Conservation (phyloP, 2,797 vertebrate genomes). For the Onychomys arenicola region DNA sequence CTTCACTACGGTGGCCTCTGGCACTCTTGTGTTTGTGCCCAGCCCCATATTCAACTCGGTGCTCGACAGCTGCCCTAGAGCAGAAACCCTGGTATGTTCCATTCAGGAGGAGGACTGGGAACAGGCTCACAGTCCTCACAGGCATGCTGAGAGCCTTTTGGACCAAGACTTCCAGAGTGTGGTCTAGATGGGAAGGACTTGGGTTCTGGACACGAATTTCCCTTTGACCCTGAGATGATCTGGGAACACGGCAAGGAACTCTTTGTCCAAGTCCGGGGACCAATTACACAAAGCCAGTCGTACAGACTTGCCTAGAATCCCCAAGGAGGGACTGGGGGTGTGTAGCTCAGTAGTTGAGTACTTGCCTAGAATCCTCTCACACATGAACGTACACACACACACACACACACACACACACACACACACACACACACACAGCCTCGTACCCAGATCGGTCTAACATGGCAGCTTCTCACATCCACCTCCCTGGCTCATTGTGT, state of each 20-base stretch:
- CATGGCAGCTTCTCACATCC: background rate
- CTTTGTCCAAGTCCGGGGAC: background rate
- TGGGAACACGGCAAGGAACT: background rate
- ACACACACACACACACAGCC: background rate
- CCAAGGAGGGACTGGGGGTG: background rate
- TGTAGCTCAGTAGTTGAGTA: background rate
- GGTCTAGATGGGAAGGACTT: background rate
- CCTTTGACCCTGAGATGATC: background rate
- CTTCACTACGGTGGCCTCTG: background rate
- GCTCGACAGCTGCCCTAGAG: background rate
- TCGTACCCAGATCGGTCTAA: background rate
- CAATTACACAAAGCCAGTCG: background rate
- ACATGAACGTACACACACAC: background rate
- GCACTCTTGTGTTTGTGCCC: background rate
- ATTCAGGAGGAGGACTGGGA: too few relatives aligned
- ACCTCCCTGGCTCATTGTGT: background rate
- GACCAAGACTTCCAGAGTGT: background rate
- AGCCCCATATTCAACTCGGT: background rate
- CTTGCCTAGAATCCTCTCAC: background rate
- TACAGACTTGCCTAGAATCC: background rate
- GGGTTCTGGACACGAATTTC: background rate
- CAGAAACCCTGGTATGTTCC: background rate
- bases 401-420: background rate
- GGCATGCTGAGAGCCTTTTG: background rate
- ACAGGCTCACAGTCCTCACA: too few relatives aligned